Evolutionary conservation across 2,797 vertebrate genomes (phyloP), one percentile per base, ranked within the genome.

Genomic region (Oryzias sinensis): DNA sequence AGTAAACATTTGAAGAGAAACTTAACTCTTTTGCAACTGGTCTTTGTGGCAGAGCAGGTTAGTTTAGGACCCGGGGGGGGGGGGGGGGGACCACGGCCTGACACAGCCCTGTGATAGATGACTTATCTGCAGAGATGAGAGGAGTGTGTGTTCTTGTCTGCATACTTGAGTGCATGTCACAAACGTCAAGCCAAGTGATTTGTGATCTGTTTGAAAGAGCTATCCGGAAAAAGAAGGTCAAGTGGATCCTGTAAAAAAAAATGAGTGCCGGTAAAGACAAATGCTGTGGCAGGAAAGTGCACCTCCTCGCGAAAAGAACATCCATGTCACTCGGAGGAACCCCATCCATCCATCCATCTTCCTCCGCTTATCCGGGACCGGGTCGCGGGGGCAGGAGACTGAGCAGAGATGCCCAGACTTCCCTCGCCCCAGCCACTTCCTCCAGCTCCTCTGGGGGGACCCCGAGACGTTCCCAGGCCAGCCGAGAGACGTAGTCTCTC

Each of bases 161-260:
- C 77, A 82, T 80, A 76, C 72, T 76, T 81, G 43, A 55, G 69
- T 50, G 37, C 27, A 49, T 72, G 77, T 80, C 72, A 72, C 68
- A 78, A 76, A 82, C 66, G 71, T 62, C 59, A 62, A 50, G 50
- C 66, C 57, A 24, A 59, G 61, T 88, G 83, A 85, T 85, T 86
- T 87, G 82, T 63, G 73, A 72, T 70, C 55, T 70, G 59, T 65
- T 59, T 73, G 68, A 75, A 59, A 67, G 45, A 81, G 63, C 81
- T 77, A 80, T 63, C 55, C 56, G 42, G 51, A 49, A 4, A 2
- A 14, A 37, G 76, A 14, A 33, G 76, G 83, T 83, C 68, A 80
- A 77, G 57, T 77, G 72, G 53, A 60, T 74, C 78, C 62, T 65
- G 74, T 79, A 65, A 76, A 83, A 49, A 83, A 49, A 62, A 44